A percentile compares a stretch with the other conserved stretches of the same genome.
Evolutionary conservation across 2,797 vertebrate species (phyloP).

Genomic region (Premnoplex brunnescens): DNA sequence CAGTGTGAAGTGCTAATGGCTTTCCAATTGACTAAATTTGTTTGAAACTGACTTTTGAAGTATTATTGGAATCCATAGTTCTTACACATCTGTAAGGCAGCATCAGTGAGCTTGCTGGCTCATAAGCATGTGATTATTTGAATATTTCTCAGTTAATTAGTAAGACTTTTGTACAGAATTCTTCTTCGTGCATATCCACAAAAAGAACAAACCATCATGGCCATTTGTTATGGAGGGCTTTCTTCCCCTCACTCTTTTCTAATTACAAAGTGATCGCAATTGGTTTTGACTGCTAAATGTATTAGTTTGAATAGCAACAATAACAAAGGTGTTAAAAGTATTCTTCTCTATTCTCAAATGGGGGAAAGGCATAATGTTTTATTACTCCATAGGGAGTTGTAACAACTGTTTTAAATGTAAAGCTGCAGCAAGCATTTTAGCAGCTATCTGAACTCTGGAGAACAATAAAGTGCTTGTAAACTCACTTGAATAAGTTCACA

Average conservation of each 20-base stretch:
- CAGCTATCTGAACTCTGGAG: constrained; percentile 59
- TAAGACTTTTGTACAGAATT: background rate
- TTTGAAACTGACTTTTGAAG: background rate
- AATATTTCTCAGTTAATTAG: background rate
- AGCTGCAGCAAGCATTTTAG: constrained; percentile 11
- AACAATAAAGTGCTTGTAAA: constrained; percentile 65
- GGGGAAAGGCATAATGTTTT: constrained; percentile 36
- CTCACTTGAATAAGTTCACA: constrained; percentile 36
- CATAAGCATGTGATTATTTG: background rate
- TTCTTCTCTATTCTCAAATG: constrained; percentile 27
- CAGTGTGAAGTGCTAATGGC: background rate
- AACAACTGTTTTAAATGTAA: constrained; percentile 59
- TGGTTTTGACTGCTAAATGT: constrained; percentile 1
- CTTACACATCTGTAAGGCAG: background rate
- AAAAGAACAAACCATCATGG: background rate
- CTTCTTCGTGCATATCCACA: background rate
- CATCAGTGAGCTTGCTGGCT: background rate
- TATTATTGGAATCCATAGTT: background rate
- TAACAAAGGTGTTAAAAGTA: constrained; percentile 46
- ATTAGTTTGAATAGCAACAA: constrained; percentile 45
- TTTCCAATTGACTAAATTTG: background rate
- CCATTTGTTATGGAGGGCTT: background rate
- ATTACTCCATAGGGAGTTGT: constrained; percentile 6
- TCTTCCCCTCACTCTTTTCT: background rate
- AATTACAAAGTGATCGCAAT: background rate